These are phyloP conservation scores for Xestia sexstrigata DNA, from an alignment of 2,888 invertebrate genomes.

Conservation along the genomic window DNA sequence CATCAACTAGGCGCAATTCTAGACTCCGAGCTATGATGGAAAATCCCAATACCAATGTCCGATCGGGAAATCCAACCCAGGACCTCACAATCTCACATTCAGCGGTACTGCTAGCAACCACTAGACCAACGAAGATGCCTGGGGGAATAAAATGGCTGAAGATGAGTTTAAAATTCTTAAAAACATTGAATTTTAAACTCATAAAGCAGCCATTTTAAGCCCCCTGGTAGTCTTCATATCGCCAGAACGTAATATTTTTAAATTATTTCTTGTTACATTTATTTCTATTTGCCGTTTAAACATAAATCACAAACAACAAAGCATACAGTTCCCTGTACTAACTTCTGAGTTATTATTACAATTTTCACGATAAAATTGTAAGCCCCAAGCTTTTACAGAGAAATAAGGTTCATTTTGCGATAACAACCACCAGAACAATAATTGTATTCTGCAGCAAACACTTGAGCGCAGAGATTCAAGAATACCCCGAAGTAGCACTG, in stretches of 20 bases:
- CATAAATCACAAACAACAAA: constrained; percentile 6
- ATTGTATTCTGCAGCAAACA: constrained; percentile 1
- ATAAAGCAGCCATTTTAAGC: too few species aligned
- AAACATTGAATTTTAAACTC: too few species aligned
- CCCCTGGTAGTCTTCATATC: background rate
- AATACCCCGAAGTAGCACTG: background rate
- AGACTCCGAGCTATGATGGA: background rate
- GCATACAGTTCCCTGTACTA: background rate
- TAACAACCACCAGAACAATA: background rate
- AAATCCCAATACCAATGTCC: background rate
- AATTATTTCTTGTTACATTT: background rate
- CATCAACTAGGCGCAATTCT: background rate
- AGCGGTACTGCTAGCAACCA: background rate
- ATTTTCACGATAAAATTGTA: background rate
- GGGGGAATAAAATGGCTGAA: too few species aligned
- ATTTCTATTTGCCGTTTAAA: background rate
- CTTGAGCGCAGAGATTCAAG: constrained; percentile 7
- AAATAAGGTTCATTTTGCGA: background rate
- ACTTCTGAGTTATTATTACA: background rate
- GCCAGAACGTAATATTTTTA: background rate
- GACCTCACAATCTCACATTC: background rate
- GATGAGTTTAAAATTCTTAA: too few species aligned
- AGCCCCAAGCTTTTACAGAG: background rate
- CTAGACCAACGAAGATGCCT: background rate
- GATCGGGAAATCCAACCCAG: background rate